Base-by-base conservation (phyloP, 2,797 vertebrate genomes). In the Pempheris klunzingeri region DNA sequence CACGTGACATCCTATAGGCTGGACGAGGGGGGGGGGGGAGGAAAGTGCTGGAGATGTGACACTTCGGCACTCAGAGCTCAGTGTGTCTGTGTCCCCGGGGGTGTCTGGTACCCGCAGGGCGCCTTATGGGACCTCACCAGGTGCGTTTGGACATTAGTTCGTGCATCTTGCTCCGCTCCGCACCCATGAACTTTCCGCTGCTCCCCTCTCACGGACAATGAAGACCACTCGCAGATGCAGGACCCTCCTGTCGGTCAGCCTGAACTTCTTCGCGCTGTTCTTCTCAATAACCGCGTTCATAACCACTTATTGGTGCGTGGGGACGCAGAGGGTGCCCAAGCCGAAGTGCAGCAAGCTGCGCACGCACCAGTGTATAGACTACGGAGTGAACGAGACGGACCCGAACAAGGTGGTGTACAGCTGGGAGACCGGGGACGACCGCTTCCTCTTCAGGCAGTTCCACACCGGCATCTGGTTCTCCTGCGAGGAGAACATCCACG, bases 391-490 rank as follows among this genome's bases (percentile, higher is more conserved):
- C 92, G 96, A 96, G 86, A 96, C 96, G 0, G 95, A 95, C 90
- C 95, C 96, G 4, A 96, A 95, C 89, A 96, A 95, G 73, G 96
- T 96, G 91, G 96, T 95, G 52, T 98, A 98, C 95, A 98, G 97
- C 95, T 98, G 97, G 97, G 97, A 98, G 93, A 97, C 97, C 0
- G 97, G 97, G 67, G 97, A 98, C 92, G 97, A 98, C 94, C 89
- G 97, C 38, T 98, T 98, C 89, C 95, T 97, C 58, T 96, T 98
- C 93, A 90, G 97, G 18, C 95, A 96, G 90, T 98, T 98, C 93
- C 97, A 98, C 95, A 97, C 97, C 55, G 97, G 97, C 77, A 97
- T 98, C 93, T 98, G 97, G 97, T 96, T 95, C 87, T 98, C 97
- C 0, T 98, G 97, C 77, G 97, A 97, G 92, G 97, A 98, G 78